These are phyloP conservation scores for Philopotamus ludificatus DNA, from an alignment of 1,140 invertebrate genomes.

Conservation along the genomic window DNA sequence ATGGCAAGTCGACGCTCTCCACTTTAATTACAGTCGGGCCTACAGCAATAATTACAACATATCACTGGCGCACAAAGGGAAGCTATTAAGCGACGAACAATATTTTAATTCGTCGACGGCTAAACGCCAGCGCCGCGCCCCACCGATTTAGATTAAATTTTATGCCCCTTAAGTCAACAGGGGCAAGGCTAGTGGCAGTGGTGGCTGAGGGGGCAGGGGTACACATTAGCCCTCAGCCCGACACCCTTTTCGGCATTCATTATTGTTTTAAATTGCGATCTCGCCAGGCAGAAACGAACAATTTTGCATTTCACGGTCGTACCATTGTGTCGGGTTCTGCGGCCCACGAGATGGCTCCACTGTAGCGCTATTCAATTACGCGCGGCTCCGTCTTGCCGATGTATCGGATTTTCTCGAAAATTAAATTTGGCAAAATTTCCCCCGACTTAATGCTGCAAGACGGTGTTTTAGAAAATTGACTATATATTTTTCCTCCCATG, in stretches of 20 bases:
- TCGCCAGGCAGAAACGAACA: conserved; percentile 6
- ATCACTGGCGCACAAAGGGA: conserved; percentile 17
- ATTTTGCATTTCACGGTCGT: conserved; percentile 26
- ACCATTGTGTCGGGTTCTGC: not conserved
- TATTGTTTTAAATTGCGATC: conserved; percentile 34
- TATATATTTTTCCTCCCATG: too few species aligned
- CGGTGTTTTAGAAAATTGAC: too few species aligned
- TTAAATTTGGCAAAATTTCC: too few species aligned
- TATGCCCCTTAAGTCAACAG: conserved; percentile 26
- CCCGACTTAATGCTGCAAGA: too few species aligned
- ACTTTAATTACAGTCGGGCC: conserved; percentile 1
- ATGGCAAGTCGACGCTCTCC: not conserved
- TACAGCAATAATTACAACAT: conserved; percentile 10
- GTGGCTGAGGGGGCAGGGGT: not conserved
- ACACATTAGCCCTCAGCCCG: conserved; percentile 5
- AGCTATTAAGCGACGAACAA: conserved; percentile 26
- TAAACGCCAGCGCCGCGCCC: conserved; percentile 23
- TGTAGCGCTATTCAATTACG: too few species aligned
- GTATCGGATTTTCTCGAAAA: too few species aligned
- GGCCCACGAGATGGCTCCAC: too few species aligned
- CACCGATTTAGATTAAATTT: conserved; percentile 33
- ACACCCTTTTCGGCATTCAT: conserved; percentile 20
- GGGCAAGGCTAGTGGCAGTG: not conserved
- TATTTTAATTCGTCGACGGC: conserved; percentile 29
- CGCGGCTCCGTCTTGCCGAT: too few species aligned